phyloP scores from a whole-genome alignment of 2,113 vertebrate genomes.

The human (Homo sapiens) region DNA sequence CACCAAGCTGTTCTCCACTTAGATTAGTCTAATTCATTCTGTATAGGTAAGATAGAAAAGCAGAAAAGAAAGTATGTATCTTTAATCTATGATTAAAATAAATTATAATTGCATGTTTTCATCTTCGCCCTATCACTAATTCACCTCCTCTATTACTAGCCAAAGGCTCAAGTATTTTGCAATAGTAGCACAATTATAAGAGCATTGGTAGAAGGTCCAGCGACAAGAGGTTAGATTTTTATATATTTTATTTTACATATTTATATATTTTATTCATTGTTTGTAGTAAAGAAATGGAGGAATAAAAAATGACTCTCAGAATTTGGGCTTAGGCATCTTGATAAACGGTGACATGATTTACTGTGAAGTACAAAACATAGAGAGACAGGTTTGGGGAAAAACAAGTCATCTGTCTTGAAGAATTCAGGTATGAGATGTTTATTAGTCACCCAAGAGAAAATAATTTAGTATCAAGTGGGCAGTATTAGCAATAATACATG shows the following conservation, averaged over 20 bases:
- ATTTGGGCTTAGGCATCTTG: not conserved
- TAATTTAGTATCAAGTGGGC: not conserved
- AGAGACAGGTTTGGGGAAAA: not conserved
- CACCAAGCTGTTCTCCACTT: not conserved
- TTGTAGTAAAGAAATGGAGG: not conserved
- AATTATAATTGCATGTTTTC: not conserved
- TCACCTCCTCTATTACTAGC: not conserved
- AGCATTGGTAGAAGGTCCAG: not conserved
- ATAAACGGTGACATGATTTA: not conserved
- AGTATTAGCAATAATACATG: not conserved
- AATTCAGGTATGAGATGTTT: not conserved
- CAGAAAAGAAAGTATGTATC: not conserved
- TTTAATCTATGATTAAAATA: not conserved
- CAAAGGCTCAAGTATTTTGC: not conserved
- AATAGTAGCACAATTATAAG: not conserved
- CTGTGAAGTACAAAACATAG: not conserved
- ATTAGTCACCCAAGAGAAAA: not conserved
- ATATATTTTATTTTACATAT: not conserved
- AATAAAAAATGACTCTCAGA: not conserved
- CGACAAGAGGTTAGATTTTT: not conserved
- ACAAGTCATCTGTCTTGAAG: not conserved
- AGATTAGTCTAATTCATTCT: not conserved
- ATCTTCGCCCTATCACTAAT: not conserved
- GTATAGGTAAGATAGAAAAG: not conserved
- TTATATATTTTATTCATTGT: not conserved